Evolutionary conservation across 2,888 invertebrate species (phyloP).

Genomic region (Synanthedon vespiformis): DNA sequence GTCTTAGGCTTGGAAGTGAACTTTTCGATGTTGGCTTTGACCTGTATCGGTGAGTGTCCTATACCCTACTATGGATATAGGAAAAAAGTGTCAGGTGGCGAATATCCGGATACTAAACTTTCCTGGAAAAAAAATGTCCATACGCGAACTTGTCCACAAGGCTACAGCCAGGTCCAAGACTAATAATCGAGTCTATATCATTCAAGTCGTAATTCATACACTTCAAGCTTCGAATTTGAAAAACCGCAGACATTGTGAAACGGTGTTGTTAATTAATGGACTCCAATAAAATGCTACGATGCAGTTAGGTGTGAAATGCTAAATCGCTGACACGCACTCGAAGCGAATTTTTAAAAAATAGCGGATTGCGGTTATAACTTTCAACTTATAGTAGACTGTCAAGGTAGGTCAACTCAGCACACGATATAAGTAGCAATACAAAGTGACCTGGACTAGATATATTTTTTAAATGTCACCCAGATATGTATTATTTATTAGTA

Average conservation of each 20-base stretch:
- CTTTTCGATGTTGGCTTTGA: no score
- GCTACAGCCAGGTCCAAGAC: no score
- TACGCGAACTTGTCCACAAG: no score
- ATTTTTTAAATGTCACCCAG: neutral
- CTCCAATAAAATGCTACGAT: neutral
- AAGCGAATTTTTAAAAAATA: neutral
- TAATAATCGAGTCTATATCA: no score
- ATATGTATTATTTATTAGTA: neutral
- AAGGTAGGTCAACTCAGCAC: neutral
- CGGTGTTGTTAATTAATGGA: neutral
- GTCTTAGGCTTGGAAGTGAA: no score
- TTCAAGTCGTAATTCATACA: no score
- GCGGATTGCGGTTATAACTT: neutral
- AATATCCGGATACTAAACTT: no score
- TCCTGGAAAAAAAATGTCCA: no score
- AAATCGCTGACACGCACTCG: conserved; percentile 2
- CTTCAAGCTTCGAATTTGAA: no score
- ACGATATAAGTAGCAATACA: neutral
- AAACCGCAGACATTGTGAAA: neutral
- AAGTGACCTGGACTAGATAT: neutral
- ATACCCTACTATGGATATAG: no score
- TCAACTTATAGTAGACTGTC: neutral
- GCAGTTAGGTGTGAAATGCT: conserved; percentile 4
- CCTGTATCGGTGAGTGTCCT: no score
- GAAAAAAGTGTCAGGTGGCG: no score